phyloP scores from a whole-genome alignment of 2,113 vertebrate genomes.

The Anoura caudifer region DNA sequence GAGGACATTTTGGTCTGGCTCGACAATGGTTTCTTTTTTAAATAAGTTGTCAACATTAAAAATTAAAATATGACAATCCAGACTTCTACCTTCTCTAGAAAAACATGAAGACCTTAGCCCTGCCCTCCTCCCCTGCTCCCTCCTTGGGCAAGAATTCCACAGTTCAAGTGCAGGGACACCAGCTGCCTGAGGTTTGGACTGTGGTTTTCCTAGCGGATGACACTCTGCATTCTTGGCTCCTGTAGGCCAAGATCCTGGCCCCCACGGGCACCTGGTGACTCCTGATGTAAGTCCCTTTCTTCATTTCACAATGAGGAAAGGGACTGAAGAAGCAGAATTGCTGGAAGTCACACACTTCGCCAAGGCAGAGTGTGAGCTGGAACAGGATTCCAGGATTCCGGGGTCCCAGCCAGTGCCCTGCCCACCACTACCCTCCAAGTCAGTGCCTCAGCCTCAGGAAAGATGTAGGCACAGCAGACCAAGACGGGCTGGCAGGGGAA shows the following conservation, averaged over 20 bases:
- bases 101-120: neutral
- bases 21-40: neutral
- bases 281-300: neutral
- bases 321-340: neutral
- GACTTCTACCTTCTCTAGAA: neutral
- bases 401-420: neutral
- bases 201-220: neutral
- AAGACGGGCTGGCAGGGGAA: neutral
- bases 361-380: neutral
- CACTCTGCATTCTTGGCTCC: neutral
- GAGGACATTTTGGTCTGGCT: neutral
- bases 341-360: neutral
- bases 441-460: too few relatives aligned
- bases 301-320: neutral
- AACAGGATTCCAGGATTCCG: neutral
- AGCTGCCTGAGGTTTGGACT: neutral
- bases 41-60: neutral
- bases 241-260: neutral
- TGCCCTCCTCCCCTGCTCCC: neutral
- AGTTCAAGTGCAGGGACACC: fast-evolving
- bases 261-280: neutral
- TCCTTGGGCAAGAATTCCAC: neutral
- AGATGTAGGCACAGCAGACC: neutral
- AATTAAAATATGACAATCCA: neutral
- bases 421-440: neutral